A percentile compares a stretch with the other conserved stretches of the same genome.
These are phyloP conservation scores for Patiria miniata DNA, from an alignment of 35 echinoderm and acorn worm species.

Conservation along the genomic window DNA sequence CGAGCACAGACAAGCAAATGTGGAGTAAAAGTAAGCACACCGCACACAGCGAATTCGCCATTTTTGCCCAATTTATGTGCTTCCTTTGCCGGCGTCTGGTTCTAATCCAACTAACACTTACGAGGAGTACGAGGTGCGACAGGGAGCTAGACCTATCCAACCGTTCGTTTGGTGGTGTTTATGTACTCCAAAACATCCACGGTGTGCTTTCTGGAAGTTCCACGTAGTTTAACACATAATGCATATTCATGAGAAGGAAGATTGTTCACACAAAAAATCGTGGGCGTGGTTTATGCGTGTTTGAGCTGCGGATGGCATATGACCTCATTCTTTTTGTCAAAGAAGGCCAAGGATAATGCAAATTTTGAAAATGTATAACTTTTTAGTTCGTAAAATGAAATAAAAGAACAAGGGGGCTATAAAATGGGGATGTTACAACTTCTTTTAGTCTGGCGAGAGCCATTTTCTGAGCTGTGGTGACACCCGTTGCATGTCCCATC, in stretches of 20 bases:
- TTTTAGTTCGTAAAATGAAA: no score
- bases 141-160: not conserved
- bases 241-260: not conserved
- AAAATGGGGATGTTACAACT: no score
- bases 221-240: constrained; percentile 1
- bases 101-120: not conserved
- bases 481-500: no score
- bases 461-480: no score
- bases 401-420: no score
- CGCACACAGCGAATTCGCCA: constrained; percentile 61
- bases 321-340: no score
- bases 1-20: constrained; percentile 65
- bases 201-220: not conserved
- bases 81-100: not conserved
- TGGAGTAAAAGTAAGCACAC: constrained; percentile 67
- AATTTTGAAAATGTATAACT: no score
- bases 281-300: no score
- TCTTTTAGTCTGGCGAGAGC: no score
- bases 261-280: no score
- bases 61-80: not conserved
- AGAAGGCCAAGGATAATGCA: no score
- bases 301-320: no score
- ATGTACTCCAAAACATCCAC: not conserved
- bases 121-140: not conserved
- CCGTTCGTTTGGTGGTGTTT: not conserved